Evolutionary conservation across 2,888 invertebrate species (phyloP), one percentile per base, ranked within the genome.

Genomic region (Troides oblongomaculatus): DNA sequence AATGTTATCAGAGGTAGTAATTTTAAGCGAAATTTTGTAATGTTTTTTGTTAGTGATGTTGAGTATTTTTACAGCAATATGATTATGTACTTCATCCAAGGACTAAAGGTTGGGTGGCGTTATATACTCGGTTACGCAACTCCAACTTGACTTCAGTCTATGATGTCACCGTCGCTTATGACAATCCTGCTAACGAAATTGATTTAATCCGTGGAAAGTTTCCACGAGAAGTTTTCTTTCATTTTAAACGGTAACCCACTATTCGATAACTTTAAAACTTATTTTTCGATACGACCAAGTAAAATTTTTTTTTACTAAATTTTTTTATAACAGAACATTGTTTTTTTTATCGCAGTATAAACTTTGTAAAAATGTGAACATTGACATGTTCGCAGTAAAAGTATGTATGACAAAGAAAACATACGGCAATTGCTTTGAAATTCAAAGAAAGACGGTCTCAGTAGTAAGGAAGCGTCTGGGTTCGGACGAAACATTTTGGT

Each of bases 161-260:
- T 84, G 97, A 98, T 84, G 93, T 97, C 74, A 97, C 97, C 0
- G 93, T 98, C n/a, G 96, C 95, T 0, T 98, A 97, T 85, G 97
- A 97, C 7, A 94, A 94, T 73, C 94, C 94, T 18, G 96, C 97
- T 84, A 95, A 94, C 30, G 97, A 98, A 85, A 82, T 93, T 30
- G 95, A 96, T 78, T 86, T 97, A 62, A 79, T 96, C 10, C 88
- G 88, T 23, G 97, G 97, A 12, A 93, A 92, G 69, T 94, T 96
- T 78, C 97, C 97, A 0, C 93, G 93, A 72, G 94, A 96, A 80
- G 95, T 97, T 17, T 95, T 96, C 82, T 96, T 97, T 82, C 94
- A 95, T 85, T 94, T 97, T 72, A 94, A 94, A 81, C 91, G 95
- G 95, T 95, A 78, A 72, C 21, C 14, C 2, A 46, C 14, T 14